phyloP scores from a whole-genome alignment of 1,140 invertebrate species.

The Microplitis mediator region DNA sequence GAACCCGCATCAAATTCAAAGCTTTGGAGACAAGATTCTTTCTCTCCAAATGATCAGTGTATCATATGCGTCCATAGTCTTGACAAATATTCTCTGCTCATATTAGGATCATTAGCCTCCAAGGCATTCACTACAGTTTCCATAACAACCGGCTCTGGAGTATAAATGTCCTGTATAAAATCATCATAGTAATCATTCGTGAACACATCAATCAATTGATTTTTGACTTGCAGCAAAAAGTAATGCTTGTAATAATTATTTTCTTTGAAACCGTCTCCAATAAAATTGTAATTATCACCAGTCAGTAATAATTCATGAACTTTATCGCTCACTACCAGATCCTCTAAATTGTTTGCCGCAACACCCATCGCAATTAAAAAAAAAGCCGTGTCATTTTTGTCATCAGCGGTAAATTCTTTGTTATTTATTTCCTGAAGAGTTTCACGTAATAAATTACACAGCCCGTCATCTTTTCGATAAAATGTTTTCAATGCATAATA shows the following conservation, averaged over 20 bases:
- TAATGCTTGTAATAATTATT: slow-evolving; percentile 61
- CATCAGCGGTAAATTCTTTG: slow-evolving; percentile 66
- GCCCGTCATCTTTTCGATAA: slow-evolving; percentile 68
- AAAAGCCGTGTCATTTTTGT: slow-evolving; percentile 75
- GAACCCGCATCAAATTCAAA: slow-evolving; percentile 35
- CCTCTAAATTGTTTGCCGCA: slow-evolving; percentile 71
- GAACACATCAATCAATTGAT: slow-evolving; percentile 73
- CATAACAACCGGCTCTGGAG: slow-evolving; percentile 76
- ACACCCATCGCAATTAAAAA: slow-evolving; percentile 82
- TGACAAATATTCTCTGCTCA: slow-evolving; percentile 67
- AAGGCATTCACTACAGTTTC: slow-evolving; percentile 71
- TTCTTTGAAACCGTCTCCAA: slow-evolving; percentile 73
- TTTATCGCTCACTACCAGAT: slow-evolving; percentile 70
- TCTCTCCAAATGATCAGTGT: slow-evolving; percentile 62
- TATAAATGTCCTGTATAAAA: slow-evolving; percentile 80
- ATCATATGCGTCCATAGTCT: slow-evolving; percentile 80
- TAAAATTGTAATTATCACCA: slow-evolving; percentile 78
- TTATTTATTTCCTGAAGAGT: slow-evolving; percentile 48
- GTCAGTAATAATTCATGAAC: slow-evolving; percentile 74
- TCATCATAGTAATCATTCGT: slow-evolving; percentile 71
- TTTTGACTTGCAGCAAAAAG: slow-evolving; percentile 64
- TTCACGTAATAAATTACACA: slow-evolving; percentile 1
- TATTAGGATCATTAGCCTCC: slow-evolving; percentile 64
- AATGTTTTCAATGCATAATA: slow-evolving; percentile 74
- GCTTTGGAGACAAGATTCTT: slow-evolving; percentile 22